Conservation (phyloP, 2,888 invertebrate genomes). For the Beris morrisii region DNA sequence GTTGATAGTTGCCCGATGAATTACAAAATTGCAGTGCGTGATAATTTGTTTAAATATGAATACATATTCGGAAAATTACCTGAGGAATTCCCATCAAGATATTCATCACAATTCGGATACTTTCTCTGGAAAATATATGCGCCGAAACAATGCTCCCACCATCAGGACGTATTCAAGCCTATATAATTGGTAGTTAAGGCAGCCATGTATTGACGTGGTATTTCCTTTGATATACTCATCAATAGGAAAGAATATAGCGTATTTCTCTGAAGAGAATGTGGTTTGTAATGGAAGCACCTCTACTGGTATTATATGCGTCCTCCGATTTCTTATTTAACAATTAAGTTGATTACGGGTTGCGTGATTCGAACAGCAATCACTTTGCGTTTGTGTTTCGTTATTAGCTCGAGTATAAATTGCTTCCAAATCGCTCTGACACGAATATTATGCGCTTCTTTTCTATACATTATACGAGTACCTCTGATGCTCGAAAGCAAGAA, state of each 20-base stretch:
- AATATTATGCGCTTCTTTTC: constrained; percentile 13
- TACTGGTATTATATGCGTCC: constrained; percentile 14
- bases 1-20: neutral
- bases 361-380: constrained; percentile 36
- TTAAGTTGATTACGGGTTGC: constrained; percentile 38
- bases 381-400: constrained; percentile 30
- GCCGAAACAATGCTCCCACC: neutral
- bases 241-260: too few relatives aligned
- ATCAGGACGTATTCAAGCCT: neutral
- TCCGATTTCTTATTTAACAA: constrained; percentile 33
- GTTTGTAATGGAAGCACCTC: neutral
- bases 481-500: too few relatives aligned
- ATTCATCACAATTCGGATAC: neutral
- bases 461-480: too few relatives aligned
- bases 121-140: neutral
- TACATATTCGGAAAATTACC: neutral
- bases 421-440: constrained; percentile 28
- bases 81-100: neutral
- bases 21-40: constrained; percentile 24
- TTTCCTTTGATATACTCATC: neutral
- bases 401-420: constrained; percentile 31
- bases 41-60: constrained; percentile 11
- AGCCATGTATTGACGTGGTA: neutral
- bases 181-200: neutral
- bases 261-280: too few relatives aligned